Evolutionary conservation across 2,113 vertebrate genomes (phyloP).

Genomic region (Xenopus laevis): DNA sequence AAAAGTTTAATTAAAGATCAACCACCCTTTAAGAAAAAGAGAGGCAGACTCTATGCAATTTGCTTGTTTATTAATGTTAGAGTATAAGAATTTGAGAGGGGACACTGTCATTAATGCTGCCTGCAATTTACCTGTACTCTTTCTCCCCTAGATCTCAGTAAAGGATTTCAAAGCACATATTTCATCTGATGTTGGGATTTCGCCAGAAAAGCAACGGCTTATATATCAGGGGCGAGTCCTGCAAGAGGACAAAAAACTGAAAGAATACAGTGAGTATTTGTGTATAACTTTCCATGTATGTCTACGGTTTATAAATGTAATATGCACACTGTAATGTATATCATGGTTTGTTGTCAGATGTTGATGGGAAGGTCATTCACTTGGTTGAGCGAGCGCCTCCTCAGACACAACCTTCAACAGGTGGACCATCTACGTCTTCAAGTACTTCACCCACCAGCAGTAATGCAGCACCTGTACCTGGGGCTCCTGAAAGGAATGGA

Average conservation of each 20-base stretch:
- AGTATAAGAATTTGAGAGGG: no score
- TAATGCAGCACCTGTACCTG: constrained; percentile 60
- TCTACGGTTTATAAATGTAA: background rate
- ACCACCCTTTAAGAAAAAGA: no score
- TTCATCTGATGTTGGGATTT: constrained; percentile 79
- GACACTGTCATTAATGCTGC: no score
- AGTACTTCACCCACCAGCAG: constrained; percentile 61
- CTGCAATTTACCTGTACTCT: background rate
- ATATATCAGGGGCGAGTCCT: constrained; percentile 89
- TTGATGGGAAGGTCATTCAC: constrained; percentile 88
- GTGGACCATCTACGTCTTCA: constrained; percentile 64
- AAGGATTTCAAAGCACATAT: constrained; percentile 90
- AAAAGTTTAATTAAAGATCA: no score
- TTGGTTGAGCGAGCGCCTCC: constrained; percentile 87
- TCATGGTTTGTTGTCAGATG: constrained; percentile 64
- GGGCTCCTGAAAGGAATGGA: constrained; percentile 81
- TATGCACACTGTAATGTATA: no score
- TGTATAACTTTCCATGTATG: background rate
- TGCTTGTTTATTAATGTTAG: no score
- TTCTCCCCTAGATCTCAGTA: constrained; percentile 73
- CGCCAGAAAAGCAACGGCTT: constrained; percentile 84
- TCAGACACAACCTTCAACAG: constrained; percentile 69
- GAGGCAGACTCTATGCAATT: no score
- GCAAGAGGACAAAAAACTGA: constrained; percentile 84
- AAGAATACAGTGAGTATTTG: constrained; percentile 79